A percentile compares a stretch with the other conserved stretches of the same genome.
Conservation (phyloP, 1,140 invertebrate genomes). For the Druon quercuslanigerum region DNA sequence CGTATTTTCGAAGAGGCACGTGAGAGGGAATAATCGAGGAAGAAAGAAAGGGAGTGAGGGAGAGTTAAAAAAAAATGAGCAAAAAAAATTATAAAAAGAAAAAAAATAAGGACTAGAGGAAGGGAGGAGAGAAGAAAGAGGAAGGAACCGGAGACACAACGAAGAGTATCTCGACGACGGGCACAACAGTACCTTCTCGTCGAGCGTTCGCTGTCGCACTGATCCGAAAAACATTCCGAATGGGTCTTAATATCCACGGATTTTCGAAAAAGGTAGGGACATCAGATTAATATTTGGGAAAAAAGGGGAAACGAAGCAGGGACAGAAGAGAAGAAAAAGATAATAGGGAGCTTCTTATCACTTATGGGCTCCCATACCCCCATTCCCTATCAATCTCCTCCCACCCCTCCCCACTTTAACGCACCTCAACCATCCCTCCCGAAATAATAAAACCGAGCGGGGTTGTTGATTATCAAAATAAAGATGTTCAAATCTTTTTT, state of each 20-base stretch:
- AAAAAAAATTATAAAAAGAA: not conserved
- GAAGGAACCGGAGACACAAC: too few species aligned
- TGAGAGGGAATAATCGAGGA: conserved; percentile 27
- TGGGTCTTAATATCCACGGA: conserved; percentile 18
- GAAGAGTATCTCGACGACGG: conserved; percentile 1
- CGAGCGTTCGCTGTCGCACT: conserved; percentile 45
- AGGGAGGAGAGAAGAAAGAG: conserved; percentile 21
- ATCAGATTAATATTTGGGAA: not conserved
- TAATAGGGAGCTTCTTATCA: too few species aligned
- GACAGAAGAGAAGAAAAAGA: not conserved
- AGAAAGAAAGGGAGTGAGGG: not conserved
- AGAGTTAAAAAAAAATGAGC: not conserved
- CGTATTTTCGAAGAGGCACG: conserved; percentile 8
- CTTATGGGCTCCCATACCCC: too few species aligned
- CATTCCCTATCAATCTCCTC: too few species aligned
- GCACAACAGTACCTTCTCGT: conserved; percentile 42
- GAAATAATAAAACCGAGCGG: too few species aligned
- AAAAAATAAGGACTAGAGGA: not conserved
- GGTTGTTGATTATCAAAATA: too few species aligned
- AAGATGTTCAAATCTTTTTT: too few species aligned
- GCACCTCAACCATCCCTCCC: too few species aligned
- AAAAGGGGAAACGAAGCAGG: not conserved
- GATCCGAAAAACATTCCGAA: conserved; percentile 33
- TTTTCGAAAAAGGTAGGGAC: conserved; percentile 18
- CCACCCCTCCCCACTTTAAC: too few species aligned